A percentile compares a stretch with the other conserved stretches of the same genome.
Conservation (phyloP, 2,888 invertebrate species). For the Diarsia mendica region DNA sequence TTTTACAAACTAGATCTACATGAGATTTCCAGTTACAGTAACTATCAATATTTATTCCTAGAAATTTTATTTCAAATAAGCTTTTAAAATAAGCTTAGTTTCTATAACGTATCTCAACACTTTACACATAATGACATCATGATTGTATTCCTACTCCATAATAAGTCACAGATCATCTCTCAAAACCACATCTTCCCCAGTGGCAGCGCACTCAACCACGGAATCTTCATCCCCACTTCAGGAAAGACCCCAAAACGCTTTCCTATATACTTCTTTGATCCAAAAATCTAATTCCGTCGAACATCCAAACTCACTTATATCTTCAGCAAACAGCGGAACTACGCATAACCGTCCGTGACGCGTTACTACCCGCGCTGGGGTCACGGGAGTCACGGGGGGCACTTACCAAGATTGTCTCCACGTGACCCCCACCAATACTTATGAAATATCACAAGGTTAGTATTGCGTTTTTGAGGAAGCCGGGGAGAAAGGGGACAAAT, state of each 20-base stretch:
- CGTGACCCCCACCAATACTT: conserved; percentile 47
- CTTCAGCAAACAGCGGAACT: conserved; percentile 33
- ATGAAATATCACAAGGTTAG: conserved; percentile 56
- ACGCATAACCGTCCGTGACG: conserved; percentile 26
- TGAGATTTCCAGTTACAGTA: no score
- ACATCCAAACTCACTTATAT: conserved; percentile 31
- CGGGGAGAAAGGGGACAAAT: conserved; percentile 34
- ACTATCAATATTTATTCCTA: no score
- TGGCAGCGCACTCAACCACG: not conserved
- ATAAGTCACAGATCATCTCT: not conserved
- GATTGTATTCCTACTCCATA: not conserved
- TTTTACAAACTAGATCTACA: no score
- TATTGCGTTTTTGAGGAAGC: conserved; percentile 45
- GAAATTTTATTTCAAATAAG: no score
- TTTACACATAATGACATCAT: not conserved
- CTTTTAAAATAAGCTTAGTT: not conserved
- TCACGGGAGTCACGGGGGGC: conserved; percentile 31
- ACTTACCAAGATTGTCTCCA: conserved; percentile 58
- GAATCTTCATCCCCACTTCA: not conserved
- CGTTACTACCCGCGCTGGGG: conserved; percentile 19
- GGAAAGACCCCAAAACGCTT: conserved; percentile 11
- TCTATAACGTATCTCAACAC: not conserved
- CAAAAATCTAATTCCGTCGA: conserved; percentile 20
- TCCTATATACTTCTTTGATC: conserved; percentile 31
- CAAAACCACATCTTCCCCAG: no score